A percentile compares a stretch with the other conserved stretches of the same genome.
Evolutionary conservation across 2,888 invertebrate genomes (phyloP).

Genomic region (Zhengitettix transpicula): DNA sequence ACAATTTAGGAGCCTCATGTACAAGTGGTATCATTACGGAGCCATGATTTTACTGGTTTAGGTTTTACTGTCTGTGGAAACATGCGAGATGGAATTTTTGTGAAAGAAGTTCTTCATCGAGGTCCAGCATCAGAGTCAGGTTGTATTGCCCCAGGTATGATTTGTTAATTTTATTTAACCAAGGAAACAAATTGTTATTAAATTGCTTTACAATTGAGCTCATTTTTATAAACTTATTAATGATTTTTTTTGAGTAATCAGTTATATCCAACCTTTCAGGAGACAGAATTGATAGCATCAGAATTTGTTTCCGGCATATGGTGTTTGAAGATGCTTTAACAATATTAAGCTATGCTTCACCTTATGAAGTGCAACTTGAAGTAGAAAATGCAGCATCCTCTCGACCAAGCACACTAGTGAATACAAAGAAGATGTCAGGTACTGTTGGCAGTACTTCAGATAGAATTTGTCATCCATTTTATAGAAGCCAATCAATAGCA

Average conservation of each 20-base stretch:
- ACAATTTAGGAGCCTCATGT: slow-evolving; percentile 35
- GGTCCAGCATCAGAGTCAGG: slow-evolving; percentile 81
- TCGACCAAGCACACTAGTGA: slow-evolving; percentile 8
- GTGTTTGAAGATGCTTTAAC: slow-evolving; percentile 81
- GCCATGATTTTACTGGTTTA: slow-evolving; percentile 74
- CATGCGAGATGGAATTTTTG: slow-evolving; percentile 75
- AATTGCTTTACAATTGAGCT: too few species aligned
- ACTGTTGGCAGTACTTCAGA: slow-evolving; percentile 26
- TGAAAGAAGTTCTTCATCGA: slow-evolving; percentile 69
- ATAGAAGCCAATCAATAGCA: slow-evolving; percentile 60
- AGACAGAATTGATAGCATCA: slow-evolving; percentile 72
- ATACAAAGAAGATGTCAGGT: slow-evolving; percentile 10
- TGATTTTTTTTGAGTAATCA: too few species aligned
- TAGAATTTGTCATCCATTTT: slow-evolving; percentile 55
- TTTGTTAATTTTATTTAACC: background rate
- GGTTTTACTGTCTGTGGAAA: slow-evolving; percentile 82
- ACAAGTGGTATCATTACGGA: slow-evolving; percentile 55
- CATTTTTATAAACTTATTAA: too few species aligned
- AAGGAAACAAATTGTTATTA: background rate
- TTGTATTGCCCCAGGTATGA: slow-evolving; percentile 55
- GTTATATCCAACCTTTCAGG: slow-evolving; percentile 33
- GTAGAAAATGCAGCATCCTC: slow-evolving; percentile 33
- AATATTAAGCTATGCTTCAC: slow-evolving; percentile 78
- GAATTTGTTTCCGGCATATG: slow-evolving; percentile 74
- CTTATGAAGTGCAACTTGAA: slow-evolving; percentile 70